Conservation (phyloP, 2,888 invertebrate genomes). For the Tiliacea citrago region DNA sequence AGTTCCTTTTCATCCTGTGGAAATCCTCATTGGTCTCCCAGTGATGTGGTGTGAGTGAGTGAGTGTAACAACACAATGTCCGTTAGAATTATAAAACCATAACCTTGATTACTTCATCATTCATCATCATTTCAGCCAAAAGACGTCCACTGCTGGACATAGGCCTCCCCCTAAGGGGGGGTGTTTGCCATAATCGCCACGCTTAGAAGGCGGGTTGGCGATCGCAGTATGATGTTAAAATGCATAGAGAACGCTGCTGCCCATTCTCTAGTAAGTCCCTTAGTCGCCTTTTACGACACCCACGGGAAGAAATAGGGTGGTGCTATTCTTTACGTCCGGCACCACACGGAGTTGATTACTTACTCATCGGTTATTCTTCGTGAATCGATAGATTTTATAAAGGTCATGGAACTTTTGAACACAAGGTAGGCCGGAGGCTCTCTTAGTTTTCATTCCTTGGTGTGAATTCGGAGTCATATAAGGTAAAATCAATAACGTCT, state of each 20-base stretch:
- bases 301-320: too few relatives aligned
- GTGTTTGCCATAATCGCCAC: too few relatives aligned
- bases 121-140: too few relatives aligned
- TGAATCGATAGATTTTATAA: not conserved
- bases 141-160: too few relatives aligned
- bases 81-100: not conserved
- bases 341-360: too few relatives aligned
- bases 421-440: not conserved
- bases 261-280: too few relatives aligned
- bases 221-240: too few relatives aligned
- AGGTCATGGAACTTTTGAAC: slow-evolving; percentile 7
- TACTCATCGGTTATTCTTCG: not conserved
- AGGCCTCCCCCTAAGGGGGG: too few relatives aligned
- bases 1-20: not conserved
- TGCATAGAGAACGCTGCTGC: too few relatives aligned
- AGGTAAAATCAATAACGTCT: slow-evolving; percentile 52
- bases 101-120: not conserved
- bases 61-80: not conserved
- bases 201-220: too few relatives aligned
- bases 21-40: not conserved
- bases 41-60: not conserved
- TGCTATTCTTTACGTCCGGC: too few relatives aligned
- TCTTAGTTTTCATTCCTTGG: slow-evolving; percentile 16
- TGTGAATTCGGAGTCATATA: slow-evolving; percentile 12
- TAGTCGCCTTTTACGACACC: too few relatives aligned